Conservation (phyloP, 1,140 invertebrate genomes). For the Dinoponera quadriceps region DNA sequence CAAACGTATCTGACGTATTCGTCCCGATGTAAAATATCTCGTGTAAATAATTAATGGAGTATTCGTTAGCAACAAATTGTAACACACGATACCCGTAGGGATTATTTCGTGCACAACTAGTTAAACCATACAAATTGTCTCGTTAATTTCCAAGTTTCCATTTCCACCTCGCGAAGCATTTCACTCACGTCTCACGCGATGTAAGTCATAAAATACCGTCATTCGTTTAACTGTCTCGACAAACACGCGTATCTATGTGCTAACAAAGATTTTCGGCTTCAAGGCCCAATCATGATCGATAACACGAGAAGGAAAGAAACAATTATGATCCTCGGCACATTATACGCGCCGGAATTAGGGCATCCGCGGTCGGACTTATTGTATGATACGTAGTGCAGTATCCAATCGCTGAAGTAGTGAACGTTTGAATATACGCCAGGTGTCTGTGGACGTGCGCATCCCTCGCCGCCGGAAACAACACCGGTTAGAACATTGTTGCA, state of each 20-base stretch:
- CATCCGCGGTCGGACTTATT: too few species aligned
- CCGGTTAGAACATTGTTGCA: slow-evolving; percentile 84
- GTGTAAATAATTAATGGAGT: too few species aligned
- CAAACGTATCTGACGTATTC: too few species aligned
- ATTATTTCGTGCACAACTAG: not conserved
- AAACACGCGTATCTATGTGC: slow-evolving; percentile 21
- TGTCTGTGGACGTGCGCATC: slow-evolving; percentile 85
- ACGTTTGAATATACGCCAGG: slow-evolving; percentile 87
- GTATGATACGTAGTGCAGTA: too few species aligned
- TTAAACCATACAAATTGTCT: not conserved
- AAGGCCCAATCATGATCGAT: slow-evolving; percentile 3
- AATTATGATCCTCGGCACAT: not conserved
- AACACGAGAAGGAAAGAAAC: not conserved
- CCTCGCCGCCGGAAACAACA: slow-evolving; percentile 86
- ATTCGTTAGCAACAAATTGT: not conserved
- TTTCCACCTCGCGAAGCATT: not conserved
- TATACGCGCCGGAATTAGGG: not conserved
- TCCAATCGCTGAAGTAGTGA: slow-evolving; percentile 84
- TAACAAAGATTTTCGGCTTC: not conserved
- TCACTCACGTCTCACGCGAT: not conserved
- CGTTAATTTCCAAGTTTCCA: slow-evolving; percentile 12
- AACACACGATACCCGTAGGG: not conserved
- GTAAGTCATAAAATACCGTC: not conserved
- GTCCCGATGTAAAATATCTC: too few species aligned
- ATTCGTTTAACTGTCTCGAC: not conserved